Evolutionary conservation across 2,888 invertebrate genomes (phyloP), one percentile per base, ranked within the genome.

Genomic region (Pemphredon lugubris): DNA sequence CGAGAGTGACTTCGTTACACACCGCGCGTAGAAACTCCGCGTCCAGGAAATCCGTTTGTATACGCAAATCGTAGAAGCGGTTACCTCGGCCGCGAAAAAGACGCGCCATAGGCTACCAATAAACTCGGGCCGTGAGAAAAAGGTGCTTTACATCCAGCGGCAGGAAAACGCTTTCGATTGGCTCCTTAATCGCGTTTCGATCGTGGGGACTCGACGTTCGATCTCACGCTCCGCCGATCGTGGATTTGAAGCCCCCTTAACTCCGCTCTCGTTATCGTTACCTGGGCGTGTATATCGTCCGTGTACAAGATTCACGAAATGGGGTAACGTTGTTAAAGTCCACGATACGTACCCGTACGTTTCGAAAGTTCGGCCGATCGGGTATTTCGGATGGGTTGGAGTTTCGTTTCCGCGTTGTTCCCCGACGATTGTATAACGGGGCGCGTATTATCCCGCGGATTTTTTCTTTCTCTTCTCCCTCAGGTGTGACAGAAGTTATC

Each of bases 191-290:
- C 79, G 67, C 54, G 61, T 32, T 40, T 21, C 59, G 76, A 78
- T 78, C 79, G 72, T 54, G 59, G 79, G 53, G 69, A 69, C 68
- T 65, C 67, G 66, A 78, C 72, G 79, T 68, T 79, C 67, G 78
- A 78, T 78, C 48, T 30, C 44, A 45, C 44, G 44, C 21, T 45
- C 44, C 34, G 34, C 11, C 34, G 34, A 34, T 34, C 34, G 34
- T 34, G 34, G 34, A 34, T 34, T 34, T 40, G 40, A 40, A 16
- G 40, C 40, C 40, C 34, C 47, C 54, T 71, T 68, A 71, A 59
- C 54, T 54, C 53, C 59, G 55, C 55, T 45, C 61, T 76, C 76
- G 55, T 80, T 80, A 79, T 80, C 70, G 76, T 75, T 65, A 44
- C 39, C 50, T 57, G 70, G 65, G 58, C 75, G 73, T 60, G 68